A percentile compares a stretch with the other conserved stretches of the same genome.
These are phyloP conservation scores for Tamias sibiricus DNA, from an alignment of 2,113 vertebrate genomes.

Conservation along the genomic window DNA sequence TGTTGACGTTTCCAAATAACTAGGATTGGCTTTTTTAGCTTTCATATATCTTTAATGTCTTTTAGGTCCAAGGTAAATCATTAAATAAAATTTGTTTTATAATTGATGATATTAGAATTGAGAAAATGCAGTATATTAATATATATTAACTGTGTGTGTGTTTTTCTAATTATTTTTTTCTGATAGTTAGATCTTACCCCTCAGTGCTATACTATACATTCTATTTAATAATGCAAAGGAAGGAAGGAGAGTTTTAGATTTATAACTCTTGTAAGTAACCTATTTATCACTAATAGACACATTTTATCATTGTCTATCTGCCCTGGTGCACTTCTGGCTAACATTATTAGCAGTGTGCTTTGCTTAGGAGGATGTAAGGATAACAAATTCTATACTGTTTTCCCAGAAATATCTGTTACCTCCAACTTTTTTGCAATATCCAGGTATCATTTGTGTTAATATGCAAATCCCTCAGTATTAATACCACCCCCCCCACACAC, in stretches of 20 bases:
- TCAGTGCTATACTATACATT: not conserved
- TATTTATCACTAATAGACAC: not conserved
- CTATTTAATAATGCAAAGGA: conserved; percentile 25
- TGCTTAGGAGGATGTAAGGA: not conserved
- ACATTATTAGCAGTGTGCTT: not conserved
- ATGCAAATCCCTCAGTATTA: not conserved
- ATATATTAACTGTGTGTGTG: not conserved
- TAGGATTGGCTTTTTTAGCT: conserved; percentile 9
- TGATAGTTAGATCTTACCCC: not conserved
- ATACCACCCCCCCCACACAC: too few relatives aligned
- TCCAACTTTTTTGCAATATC: not conserved
- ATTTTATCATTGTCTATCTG: conserved; percentile 8
- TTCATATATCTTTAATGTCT: not conserved
- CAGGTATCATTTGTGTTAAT: not conserved
- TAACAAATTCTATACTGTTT: not conserved
- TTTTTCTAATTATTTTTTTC: conserved; percentile 27
- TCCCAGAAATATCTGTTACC: not conserved
- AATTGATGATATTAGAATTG: not conserved
- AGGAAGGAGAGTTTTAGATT: not conserved
- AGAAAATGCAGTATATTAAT: not conserved
- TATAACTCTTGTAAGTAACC: conserved; percentile 32
- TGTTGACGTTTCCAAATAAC: not conserved
- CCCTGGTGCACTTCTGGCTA: not conserved
- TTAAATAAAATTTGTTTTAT: not conserved
- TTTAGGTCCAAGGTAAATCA: not conserved